Base-by-base conservation (phyloP, 2,113 vertebrate species). In the Nestor notabilis region DNA sequence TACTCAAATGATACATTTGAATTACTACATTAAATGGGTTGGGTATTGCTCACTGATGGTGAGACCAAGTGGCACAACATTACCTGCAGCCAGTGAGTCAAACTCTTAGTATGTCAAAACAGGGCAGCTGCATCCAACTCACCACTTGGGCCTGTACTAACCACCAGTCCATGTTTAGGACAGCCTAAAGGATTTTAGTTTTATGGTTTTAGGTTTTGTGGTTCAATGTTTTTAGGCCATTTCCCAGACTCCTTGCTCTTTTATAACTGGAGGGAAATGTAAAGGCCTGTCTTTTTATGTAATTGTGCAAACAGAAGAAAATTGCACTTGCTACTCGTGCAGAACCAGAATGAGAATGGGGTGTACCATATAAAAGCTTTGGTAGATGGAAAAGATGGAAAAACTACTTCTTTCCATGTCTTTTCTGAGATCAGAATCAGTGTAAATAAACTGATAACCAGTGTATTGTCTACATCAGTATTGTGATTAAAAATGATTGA, bases 111-210 rank as follows among this genome's bases (percentile, higher is more conserved):
- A n/a, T 16, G 77, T 82, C 23, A 27, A n/a, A 76, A 43, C 13
- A 77, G 23, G 25, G 35, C 23, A 78, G 20, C 35, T 83, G 23
- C 35, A 68, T 20, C 8, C 18, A 43, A 1, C 33, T 77, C 41
- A n/a, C 11, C 20, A 13, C 12, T 24, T 91, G 18, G 21, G 5
- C 14, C 17, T 68, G 3, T 39, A 20, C n/a, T 78, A 49, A 31
- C 18, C 24, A 23, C 16, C 0, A 0, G 7, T 78, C 10, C 7
- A 13, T 6, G 31, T 37, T 19, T 29, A 33, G 39, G 25, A 69
- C 23, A 65, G 49, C 19, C 25, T 64, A 10, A 7, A 52, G 25
- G n/a, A 69, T 58, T 35, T 35, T 58, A 21, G 56, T 58, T 21
- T 58, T 58, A 58, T 14, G 33, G 33, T 58, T 58, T 58, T n/a